A percentile compares a stretch with the other conserved stretches of the same genome.
Evolutionary conservation across 2,797 vertebrate genomes (phyloP).

Genomic region (Natrix natrix): DNA sequence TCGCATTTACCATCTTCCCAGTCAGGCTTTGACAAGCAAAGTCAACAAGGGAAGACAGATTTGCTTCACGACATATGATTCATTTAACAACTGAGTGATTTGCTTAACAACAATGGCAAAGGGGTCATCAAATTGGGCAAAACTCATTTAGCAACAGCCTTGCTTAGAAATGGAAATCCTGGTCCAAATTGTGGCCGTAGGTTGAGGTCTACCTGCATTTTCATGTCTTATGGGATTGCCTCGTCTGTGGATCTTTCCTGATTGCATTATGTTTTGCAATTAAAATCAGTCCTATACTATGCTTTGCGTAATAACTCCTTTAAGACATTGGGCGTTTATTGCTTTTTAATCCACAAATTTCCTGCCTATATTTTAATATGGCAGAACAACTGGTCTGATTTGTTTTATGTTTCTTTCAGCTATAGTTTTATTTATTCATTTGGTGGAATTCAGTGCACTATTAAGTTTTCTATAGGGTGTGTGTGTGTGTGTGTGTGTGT

Average conservation of each 20-base stretch:
- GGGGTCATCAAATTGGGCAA: neutral
- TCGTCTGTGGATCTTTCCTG: neutral
- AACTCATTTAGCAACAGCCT: neutral
- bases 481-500: neutral
- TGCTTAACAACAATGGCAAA: neutral
- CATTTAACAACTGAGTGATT: neutral
- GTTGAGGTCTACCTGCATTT: neutral
- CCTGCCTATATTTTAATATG: neutral
- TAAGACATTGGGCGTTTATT: neutral
- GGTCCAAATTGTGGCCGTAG: neutral
- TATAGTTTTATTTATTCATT: neutral
- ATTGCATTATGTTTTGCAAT: neutral
- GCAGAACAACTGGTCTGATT: neutral
- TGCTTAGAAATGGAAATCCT: neutral
- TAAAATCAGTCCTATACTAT: neutral
- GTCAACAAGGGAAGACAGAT: neutral
- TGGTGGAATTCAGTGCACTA: neutral
- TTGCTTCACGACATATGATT: neutral
- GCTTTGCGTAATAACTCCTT: neutral
- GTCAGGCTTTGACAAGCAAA: neutral
- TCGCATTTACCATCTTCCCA: neutral
- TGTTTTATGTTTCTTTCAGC: neutral
- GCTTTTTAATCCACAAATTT: neutral
- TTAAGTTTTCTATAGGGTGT: neutral
- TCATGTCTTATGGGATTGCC: neutral